Percentiles rank a stretch among this genome's conserved stretches.
phyloP scores from a whole-genome alignment of 2,797 vertebrate species.

The Acestrorhynchus altus region DNA sequence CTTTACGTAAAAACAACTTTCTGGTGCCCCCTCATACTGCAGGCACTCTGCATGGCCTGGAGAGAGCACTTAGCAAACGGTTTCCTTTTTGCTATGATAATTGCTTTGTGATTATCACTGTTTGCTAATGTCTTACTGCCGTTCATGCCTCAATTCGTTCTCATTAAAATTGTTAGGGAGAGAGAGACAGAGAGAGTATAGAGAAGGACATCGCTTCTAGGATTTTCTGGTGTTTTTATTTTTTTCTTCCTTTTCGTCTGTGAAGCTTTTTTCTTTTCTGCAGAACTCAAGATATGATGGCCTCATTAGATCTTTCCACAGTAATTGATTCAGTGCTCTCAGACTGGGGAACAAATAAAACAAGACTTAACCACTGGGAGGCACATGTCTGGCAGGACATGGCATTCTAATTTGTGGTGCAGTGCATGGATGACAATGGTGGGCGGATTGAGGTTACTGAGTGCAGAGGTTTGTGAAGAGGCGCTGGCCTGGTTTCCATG shows the following conservation, averaged over 20 bases:
- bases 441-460: slow-evolving; percentile 7
- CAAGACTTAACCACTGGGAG: slow-evolving; percentile 1
- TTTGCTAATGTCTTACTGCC: slow-evolving; percentile 30
- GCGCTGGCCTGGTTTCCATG: not conserved
- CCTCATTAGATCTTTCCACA: slow-evolving; percentile 27
- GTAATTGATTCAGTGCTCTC: slow-evolving; percentile 26
- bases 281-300: slow-evolving; percentile 1
- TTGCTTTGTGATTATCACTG: slow-evolving; percentile 24
- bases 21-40: not conserved
- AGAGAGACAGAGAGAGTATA: not conserved
- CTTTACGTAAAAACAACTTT: not conserved
- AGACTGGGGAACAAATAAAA: slow-evolving; percentile 26
- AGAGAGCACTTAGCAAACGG: not conserved
- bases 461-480: slow-evolving; percentile 1
- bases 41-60: not conserved
- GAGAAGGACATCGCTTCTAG: slow-evolving; percentile 8
- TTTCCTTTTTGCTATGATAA: slow-evolving; percentile 26
- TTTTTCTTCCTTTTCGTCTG: not conserved
- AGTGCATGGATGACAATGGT: slow-evolving; percentile 1
- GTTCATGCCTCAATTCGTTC: slow-evolving; percentile 20
- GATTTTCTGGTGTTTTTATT: not conserved
- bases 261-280: not conserved
- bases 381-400: slow-evolving; percentile 14
- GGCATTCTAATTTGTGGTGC: slow-evolving; percentile 2
- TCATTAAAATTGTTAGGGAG: slow-evolving; percentile 14